Evolutionary conservation across 1,140 invertebrate genomes (phyloP).

Genomic region (Sminthurides bifidus): DNA sequence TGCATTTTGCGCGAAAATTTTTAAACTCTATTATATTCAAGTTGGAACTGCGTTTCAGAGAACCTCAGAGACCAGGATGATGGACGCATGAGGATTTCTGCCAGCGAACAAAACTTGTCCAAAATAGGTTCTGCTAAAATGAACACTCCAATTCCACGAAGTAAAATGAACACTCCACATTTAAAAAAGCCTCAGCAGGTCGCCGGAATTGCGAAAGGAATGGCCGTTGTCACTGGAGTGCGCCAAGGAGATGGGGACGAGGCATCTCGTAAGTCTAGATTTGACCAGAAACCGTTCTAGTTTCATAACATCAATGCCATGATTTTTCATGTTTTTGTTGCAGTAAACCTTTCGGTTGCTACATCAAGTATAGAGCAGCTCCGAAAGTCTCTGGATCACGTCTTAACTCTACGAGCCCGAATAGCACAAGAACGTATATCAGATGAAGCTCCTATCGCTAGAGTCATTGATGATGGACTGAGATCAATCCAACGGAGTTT

Average conservation of each 20-base stretch:
- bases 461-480: slow-evolving; percentile 30
- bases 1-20: not conserved
- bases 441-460: slow-evolving; percentile 25
- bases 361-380: slow-evolving; percentile 20
- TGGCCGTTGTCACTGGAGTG: slow-evolving; percentile 30
- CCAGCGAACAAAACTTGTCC: slow-evolving; percentile 30
- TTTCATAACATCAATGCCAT: not conserved
- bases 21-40: not conserved
- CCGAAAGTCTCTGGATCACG: slow-evolving; percentile 29
- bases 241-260: slow-evolving; percentile 24
- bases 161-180: slow-evolving; percentile 24
- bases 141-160: slow-evolving; percentile 20
- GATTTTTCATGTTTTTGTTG: not conserved
- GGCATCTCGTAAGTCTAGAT: slow-evolving; percentile 13
- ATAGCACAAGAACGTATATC: slow-evolving; percentile 21
- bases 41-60: slow-evolving; percentile 7
- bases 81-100: slow-evolving; percentile 21
- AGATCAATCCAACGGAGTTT: slow-evolving; percentile 20
- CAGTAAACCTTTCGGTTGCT: slow-evolving; percentile 22
- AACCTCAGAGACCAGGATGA: slow-evolving; percentile 24
- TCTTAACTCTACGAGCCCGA: slow-evolving; percentile 20
- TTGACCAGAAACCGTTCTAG: not conserved
- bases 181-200: slow-evolving; percentile 30
- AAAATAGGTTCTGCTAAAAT: slow-evolving; percentile 17
- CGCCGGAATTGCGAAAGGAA: slow-evolving; percentile 16